A percentile compares a stretch with the other conserved stretches of the same genome.
These are phyloP conservation scores for Nephrotoma flavescens DNA, from an alignment of 2,888 invertebrate genomes.

Conservation along the genomic window DNA sequence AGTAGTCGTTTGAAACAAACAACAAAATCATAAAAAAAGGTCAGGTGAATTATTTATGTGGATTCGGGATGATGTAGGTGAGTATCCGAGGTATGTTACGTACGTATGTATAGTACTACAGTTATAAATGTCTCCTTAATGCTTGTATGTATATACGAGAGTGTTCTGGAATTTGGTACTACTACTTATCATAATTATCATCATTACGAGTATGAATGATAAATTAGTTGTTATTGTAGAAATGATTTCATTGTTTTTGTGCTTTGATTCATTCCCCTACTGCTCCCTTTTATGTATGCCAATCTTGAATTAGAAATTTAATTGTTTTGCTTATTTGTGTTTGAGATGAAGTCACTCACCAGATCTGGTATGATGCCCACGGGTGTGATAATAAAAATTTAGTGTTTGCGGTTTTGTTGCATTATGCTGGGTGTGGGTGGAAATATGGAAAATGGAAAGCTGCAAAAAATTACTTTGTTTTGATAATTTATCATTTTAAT, in stretches of 20 bases:
- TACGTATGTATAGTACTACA: neutral
- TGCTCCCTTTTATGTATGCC: neutral
- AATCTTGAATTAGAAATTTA: neutral
- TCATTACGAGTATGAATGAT: neutral
- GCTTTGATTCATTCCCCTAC: neutral
- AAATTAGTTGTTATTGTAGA: neutral
- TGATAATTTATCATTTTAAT: neutral
- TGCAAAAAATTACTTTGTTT: neutral
- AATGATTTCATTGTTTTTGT: neutral
- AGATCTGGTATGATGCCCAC: no score
- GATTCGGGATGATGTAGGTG: neutral
- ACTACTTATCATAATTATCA: neutral
- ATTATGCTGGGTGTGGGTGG: neutral
- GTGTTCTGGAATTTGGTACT: neutral
- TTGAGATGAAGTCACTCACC: neutral
- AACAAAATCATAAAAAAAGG: neutral
- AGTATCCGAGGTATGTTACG: neutral
- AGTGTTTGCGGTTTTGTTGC: neutral
- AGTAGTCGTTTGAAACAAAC: neutral
- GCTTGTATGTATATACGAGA: neutral
- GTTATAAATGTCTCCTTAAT: neutral
- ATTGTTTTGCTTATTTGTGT: neutral
- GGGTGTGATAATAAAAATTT: neutral
- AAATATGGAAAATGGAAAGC: neutral
- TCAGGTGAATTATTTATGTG: neutral